Evolutionary conservation across 1,140 invertebrate genomes (phyloP), one percentile per base, ranked within the genome.

Genomic region (Elymnias hypermnestra): DNA sequence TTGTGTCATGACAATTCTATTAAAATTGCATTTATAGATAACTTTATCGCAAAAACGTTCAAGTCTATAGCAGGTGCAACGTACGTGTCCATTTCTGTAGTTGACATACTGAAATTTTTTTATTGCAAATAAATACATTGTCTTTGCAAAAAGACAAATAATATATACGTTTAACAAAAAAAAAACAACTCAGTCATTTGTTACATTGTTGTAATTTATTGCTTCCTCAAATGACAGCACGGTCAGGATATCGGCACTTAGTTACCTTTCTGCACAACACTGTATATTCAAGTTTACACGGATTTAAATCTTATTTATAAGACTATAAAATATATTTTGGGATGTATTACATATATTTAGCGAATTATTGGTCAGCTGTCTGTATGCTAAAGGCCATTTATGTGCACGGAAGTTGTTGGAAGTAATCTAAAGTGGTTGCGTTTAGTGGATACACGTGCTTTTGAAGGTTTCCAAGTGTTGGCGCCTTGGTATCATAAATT

Each of bases 201-300:
- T 39, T 18, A 29, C 9, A 12, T 29, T 1, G 26, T 12, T 9
- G 46, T 61, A 55, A 66, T 66, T 66, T 66, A 66, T 66, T 46
- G 47, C 46, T 59, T 62, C 59, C 63, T 50, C 37, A 41, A 22
- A 46, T 41, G 46, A 50, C 42, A 54, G 46, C 26, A 37, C 55
- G 63, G 59, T 53, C 62, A 62, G 63, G 63, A 66, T 59, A 57
- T 54, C 50, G 47, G 47, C 54, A 66, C 63, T 66, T 57, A 54
- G 49, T 39, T 41, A 52, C 48, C 44, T 47, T 29, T 1, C 10
- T 18, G n/a, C 25, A 12, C 31, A 17, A 17, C 5, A 6, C 5
- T 1, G 12, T 5, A 1, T 12, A 14, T n/a, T n/a, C n/a, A 31
- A 5, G 2, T 13, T 18, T 5, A 33, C 7, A 10, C 14, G 8